These are phyloP conservation scores for Xenopus petersii DNA, from an alignment of 2,797 vertebrate genomes.

Conservation along the genomic window DNA sequence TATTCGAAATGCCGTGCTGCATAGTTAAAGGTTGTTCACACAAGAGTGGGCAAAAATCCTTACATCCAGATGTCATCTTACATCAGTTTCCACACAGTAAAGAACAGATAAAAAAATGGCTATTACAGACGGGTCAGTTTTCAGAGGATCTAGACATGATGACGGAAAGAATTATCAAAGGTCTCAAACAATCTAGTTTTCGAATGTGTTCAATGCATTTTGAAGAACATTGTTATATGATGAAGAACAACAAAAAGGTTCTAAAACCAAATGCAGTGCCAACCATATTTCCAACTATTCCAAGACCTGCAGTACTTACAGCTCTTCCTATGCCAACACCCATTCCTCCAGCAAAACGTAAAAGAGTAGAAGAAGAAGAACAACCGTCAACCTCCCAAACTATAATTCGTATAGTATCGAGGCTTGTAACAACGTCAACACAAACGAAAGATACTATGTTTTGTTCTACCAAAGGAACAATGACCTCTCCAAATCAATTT, in stretches of 20 bases:
- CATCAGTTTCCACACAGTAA: neutral
- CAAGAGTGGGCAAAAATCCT: neutral
- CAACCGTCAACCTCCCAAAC: no score
- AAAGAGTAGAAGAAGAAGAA: no score
- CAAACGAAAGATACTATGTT: no score
- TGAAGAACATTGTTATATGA: neutral
- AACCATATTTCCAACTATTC: neutral
- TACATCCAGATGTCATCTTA: neutral
- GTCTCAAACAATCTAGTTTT: neutral
- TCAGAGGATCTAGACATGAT: neutral
- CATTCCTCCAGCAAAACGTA: no score
- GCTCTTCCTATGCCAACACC: no score
- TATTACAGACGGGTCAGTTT: neutral
- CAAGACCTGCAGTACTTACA: neutral
- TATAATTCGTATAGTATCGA: no score
- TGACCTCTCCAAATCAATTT: no score
- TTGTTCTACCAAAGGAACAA: no score
- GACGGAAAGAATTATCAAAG: neutral
- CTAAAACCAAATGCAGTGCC: neutral
- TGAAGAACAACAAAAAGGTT: neutral
- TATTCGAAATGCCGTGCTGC: neutral
- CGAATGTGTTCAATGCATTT: neutral
- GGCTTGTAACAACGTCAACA: no score
- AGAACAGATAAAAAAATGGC: neutral
- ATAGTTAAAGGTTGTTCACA: neutral